These are phyloP conservation scores for Rhinoderma darwinii DNA, from an alignment of 2,113 vertebrate genomes.

Conservation along the genomic window DNA sequence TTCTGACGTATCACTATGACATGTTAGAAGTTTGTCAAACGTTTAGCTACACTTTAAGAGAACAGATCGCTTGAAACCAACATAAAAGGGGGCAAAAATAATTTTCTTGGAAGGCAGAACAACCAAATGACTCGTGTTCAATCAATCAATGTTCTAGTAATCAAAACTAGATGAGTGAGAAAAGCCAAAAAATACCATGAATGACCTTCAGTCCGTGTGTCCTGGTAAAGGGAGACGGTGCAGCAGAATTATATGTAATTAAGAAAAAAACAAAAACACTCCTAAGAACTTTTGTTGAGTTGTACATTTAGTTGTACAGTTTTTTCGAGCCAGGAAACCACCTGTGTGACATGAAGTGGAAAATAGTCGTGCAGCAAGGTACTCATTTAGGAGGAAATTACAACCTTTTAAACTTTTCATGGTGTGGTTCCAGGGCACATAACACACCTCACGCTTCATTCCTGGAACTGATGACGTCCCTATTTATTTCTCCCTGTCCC, in stretches of 20 bases:
- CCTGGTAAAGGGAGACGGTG: neutral
- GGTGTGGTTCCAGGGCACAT: constrained; percentile 46
- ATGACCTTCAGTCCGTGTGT: neutral
- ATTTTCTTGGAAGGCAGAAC: neutral
- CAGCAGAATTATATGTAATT: neutral
- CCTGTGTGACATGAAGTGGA: constrained; percentile 47
- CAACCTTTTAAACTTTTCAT: constrained; percentile 61
- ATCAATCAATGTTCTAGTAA: no score
- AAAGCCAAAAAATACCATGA: neutral
- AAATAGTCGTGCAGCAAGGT: constrained; percentile 37
- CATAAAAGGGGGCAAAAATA: neutral
- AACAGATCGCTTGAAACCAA: no score
- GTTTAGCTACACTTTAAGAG: no score
- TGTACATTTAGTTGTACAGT: neutral
- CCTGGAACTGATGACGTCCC: constrained; percentile 64
- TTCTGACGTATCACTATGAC: no score
- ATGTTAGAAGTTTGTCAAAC: no score
- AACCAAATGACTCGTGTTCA: neutral
- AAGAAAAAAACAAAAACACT: neutral
- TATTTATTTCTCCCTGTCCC: constrained; percentile 68
- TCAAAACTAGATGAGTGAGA: no score
- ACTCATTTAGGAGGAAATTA: constrained; percentile 62
- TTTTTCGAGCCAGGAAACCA: neutral
- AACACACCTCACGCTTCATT: constrained; percentile 62
- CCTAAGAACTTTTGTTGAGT: neutral